A percentile compares a stretch with the other conserved stretches of the same genome.
These are phyloP conservation scores for Apaloderma vittatum DNA, from an alignment of 2,113 vertebrate species.

Conservation along the genomic window DNA sequence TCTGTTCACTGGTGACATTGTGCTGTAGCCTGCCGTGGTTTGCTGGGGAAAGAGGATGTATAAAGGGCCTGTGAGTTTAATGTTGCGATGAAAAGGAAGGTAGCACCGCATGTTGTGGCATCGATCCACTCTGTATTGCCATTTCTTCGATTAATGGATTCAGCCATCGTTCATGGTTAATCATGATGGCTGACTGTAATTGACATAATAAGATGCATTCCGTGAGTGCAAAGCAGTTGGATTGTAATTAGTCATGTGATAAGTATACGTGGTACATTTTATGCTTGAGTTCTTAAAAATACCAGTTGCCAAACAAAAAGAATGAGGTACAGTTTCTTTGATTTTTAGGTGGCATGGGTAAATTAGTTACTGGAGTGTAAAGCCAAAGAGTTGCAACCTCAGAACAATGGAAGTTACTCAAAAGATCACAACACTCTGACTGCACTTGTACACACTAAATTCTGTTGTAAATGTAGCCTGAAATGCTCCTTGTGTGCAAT, in stretches of 20 bases:
- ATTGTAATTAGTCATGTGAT: neutral
- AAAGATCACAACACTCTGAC: constrained; percentile 3
- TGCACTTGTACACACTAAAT: neutral
- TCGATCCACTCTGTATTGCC: neutral
- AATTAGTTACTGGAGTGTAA: neutral
- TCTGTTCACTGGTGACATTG: neutral
- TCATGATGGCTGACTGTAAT: neutral
- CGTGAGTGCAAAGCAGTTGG: neutral
- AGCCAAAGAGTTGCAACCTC: neutral
- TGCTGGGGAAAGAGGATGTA: neutral
- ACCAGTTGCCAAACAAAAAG: neutral
- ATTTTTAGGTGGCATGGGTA: neutral
- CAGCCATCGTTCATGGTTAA: neutral
- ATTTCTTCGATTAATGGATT: neutral
- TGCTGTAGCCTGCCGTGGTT: neutral
- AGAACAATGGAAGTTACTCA: neutral
- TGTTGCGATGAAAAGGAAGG: neutral
- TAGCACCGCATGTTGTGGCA: neutral
- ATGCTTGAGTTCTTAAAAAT: neutral
- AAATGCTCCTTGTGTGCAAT: constrained; percentile 38
- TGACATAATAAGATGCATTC: neutral
- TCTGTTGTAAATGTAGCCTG: constrained; percentile 27
- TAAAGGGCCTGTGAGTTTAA: neutral
- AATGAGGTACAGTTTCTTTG: neutral
- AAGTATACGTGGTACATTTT: neutral